Evolutionary conservation across 2,888 invertebrate genomes (phyloP).

Genomic region (Cyclophora albipunctata): DNA sequence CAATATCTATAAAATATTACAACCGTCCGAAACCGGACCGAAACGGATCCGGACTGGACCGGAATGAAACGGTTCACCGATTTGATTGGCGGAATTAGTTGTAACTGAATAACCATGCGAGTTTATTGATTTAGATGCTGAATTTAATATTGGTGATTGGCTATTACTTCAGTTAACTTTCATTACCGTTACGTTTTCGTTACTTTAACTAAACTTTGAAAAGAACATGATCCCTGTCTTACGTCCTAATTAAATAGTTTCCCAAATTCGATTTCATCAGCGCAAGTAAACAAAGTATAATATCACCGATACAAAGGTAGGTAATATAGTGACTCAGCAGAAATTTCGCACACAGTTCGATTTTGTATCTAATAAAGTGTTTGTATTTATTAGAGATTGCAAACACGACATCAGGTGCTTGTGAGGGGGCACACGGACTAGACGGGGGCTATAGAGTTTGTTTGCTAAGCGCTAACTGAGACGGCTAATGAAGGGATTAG

Average conservation of each 20-base stretch:
- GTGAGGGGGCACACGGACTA: background rate
- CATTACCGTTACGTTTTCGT: too few species aligned
- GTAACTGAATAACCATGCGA: slow-evolving; percentile 30
- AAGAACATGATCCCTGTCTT: too few species aligned
- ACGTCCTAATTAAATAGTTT: background rate
- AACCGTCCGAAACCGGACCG: slow-evolving; percentile 25
- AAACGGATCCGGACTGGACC: slow-evolving; percentile 26
- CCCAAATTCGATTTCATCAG: too few species aligned
- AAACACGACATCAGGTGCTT: slow-evolving; percentile 9
- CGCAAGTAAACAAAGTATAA: too few species aligned
- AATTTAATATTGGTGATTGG: too few species aligned
- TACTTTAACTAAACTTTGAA: too few species aligned
- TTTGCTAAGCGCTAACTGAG: slow-evolving; percentile 44
- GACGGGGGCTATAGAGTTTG: slow-evolving; percentile 17
- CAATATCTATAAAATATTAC: slow-evolving; percentile 72
- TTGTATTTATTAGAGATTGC: background rate
- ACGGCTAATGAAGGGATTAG: slow-evolving; percentile 63
- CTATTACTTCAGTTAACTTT: too few species aligned
- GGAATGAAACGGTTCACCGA: slow-evolving; percentile 25
- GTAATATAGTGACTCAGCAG: background rate
- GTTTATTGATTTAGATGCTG: slow-evolving; percentile 3
- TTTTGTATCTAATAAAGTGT: background rate
- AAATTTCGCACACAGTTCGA: background rate
- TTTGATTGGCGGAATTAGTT: slow-evolving; percentile 61
- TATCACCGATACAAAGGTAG: too few species aligned